Conservation (phyloP, 2,113 vertebrate genomes). For the Oplegnathus fasciatus region DNA sequence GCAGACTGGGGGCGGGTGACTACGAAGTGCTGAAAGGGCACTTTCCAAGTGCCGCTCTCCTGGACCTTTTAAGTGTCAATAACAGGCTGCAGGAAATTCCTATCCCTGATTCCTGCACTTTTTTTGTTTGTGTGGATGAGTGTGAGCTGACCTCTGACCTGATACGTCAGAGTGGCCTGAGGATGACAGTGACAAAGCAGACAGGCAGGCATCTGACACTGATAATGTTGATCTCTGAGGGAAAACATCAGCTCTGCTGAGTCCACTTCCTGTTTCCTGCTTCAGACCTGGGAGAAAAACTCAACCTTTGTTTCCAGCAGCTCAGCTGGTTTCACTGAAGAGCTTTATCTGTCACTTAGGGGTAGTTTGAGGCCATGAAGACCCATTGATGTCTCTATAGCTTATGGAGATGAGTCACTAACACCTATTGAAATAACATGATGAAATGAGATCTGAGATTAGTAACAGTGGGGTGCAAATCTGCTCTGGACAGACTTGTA, state of each 20-base stretch:
- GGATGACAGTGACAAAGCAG: slow-evolving; percentile 38
- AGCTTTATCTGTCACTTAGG: slow-evolving; percentile 19
- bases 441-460: slow-evolving; percentile 56
- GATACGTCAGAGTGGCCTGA: slow-evolving; percentile 33
- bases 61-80: slow-evolving; percentile 59
- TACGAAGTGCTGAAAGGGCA: slow-evolving; percentile 63
- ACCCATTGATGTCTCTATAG: slow-evolving; percentile 47
- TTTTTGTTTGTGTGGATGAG: slow-evolving; percentile 49
- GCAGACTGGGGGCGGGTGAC: slow-evolving; percentile 21
- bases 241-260: slow-evolving; percentile 44
- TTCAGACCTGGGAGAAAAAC: slow-evolving; percentile 19
- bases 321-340: slow-evolving; percentile 11
- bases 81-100: slow-evolving; percentile 64
- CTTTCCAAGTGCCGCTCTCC: slow-evolving; percentile 54
- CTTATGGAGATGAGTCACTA: slow-evolving; percentile 58
- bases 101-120: slow-evolving; percentile 26
- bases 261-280: slow-evolving; percentile 77
- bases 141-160: slow-evolving; percentile 70
- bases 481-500: slow-evolving; percentile 31
- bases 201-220: slow-evolving; percentile 37
- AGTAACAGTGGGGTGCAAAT: slow-evolving; percentile 35
- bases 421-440: slow-evolving; percentile 34
- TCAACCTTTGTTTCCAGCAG: slow-evolving; percentile 43
- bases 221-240: slow-evolving; percentile 53
- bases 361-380: slow-evolving; percentile 26